phyloP scores from a whole-genome alignment of 2,797 vertebrate genomes.

The Galagoides demidoff region DNA sequence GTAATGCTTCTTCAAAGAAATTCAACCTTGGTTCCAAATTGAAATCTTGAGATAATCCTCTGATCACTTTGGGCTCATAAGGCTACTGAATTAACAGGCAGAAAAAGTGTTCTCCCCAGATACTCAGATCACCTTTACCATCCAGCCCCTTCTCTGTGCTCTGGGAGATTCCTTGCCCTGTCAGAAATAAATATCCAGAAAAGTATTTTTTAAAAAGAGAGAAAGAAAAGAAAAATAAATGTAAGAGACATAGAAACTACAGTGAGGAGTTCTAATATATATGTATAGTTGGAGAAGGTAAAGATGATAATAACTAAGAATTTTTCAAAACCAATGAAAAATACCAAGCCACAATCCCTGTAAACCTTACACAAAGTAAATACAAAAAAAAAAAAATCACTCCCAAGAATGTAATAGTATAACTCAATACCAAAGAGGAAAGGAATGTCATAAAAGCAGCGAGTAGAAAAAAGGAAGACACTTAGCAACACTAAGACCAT shows the following conservation, averaged over 20 bases:
- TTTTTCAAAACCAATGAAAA: background rate
- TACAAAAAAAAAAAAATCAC: background rate
- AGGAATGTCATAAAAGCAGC: background rate
- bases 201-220: background rate
- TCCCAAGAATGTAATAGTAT: background rate
- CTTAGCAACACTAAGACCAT: background rate
- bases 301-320: background rate
- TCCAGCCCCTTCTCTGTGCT: background rate
- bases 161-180: background rate
- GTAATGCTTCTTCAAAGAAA: background rate
- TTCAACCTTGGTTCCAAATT: background rate
- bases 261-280: background rate
- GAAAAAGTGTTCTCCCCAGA: background rate
- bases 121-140: background rate
- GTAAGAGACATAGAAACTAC: background rate
- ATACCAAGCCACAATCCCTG: background rate
- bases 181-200: background rate
- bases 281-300: background rate
- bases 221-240: background rate
- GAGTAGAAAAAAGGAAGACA: background rate
- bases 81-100: background rate
- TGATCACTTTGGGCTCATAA: background rate
- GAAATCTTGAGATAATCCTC: background rate
- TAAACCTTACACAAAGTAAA: constrained; percentile 3
- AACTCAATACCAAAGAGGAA: constrained; percentile 2